Conservation (phyloP, 2,888 invertebrate genomes). For the Eumacrocentrus americanus region DNA sequence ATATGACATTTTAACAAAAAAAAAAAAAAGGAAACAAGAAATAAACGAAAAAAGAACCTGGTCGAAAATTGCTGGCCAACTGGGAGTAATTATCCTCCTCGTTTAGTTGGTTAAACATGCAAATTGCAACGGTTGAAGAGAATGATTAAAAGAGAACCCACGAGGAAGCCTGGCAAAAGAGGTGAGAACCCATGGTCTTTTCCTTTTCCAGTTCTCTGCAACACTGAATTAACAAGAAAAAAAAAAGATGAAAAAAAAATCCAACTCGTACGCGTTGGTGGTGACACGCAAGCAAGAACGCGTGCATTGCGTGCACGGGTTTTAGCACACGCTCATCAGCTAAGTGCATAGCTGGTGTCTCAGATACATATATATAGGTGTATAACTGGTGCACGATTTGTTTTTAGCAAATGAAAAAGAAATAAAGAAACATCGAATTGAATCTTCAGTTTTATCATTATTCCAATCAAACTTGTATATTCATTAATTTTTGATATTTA, state of each 20-base stretch:
- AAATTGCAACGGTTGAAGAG: neutral
- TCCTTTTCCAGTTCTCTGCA: too few species aligned
- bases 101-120: neutral
- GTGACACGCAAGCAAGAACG: conserved; percentile 39
- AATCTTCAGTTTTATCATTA: conserved; percentile 39
- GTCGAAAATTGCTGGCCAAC: neutral
- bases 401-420: conserved; percentile 57
- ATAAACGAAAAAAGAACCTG: neutral
- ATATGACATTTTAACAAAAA: too few species aligned
- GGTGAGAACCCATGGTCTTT: too few species aligned
- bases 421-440: conserved; percentile 37
- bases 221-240: neutral
- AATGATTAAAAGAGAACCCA: neutral
- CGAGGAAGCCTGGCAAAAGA: neutral
- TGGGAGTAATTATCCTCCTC: neutral
- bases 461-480: conserved; percentile 11
- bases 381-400: conserved; percentile 53
- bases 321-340: conserved; percentile 53
- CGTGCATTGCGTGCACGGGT: conserved; percentile 45
- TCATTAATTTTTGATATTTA: too few species aligned
- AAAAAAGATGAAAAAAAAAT: neutral
- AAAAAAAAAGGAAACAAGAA: neutral
- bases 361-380: conserved; percentile 26
- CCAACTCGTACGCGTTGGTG: conserved; percentile 31
- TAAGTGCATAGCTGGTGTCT: conserved; percentile 49